phyloP scores from a whole-genome alignment of 1,140 invertebrate species.

The Hermatobates lingyangjiaoensis region DNA sequence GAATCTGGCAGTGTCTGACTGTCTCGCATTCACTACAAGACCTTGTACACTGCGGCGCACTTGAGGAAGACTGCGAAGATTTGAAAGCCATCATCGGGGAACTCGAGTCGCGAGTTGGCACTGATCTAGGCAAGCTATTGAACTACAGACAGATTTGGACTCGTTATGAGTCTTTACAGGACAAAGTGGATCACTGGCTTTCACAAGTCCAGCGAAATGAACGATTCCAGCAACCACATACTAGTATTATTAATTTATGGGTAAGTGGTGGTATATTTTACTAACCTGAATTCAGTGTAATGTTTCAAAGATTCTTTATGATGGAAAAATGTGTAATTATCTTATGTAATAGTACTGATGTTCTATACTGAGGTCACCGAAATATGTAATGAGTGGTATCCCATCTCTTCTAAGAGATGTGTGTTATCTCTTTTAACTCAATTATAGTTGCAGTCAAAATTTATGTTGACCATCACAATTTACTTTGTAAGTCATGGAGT shows the following conservation, averaged over 20 bases:
- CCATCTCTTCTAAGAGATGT: too few relatives aligned
- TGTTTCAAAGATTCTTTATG: too few relatives aligned
- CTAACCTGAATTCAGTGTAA: too few relatives aligned
- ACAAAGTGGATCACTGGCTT: slow-evolving; percentile 54
- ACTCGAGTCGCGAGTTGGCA: slow-evolving; percentile 50
- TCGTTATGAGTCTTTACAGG: slow-evolving; percentile 37
- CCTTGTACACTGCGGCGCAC: slow-evolving; percentile 45
- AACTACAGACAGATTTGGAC: slow-evolving; percentile 57
- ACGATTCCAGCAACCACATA: slow-evolving; percentile 31
- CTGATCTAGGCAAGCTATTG: slow-evolving; percentile 41
- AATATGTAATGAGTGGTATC: too few relatives aligned
- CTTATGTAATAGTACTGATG: too few relatives aligned
- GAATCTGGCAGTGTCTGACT: slow-evolving; percentile 45
- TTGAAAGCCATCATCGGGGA: slow-evolving; percentile 44
- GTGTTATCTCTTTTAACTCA: too few relatives aligned
- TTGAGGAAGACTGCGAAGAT: slow-evolving; percentile 46
- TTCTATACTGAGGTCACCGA: too few relatives aligned
- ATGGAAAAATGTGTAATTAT: too few relatives aligned
- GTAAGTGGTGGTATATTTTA: too few relatives aligned
- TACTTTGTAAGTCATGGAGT: too few relatives aligned
- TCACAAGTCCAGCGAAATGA: slow-evolving; percentile 44
- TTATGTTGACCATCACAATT: too few relatives aligned
- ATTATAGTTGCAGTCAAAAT: too few relatives aligned
- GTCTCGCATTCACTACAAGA: slow-evolving; percentile 53
- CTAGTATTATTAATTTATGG: slow-evolving; percentile 63